Percentiles rank a stretch among this genome's conserved stretches.
Conservation (phyloP, 2,113 vertebrate genomes). For the Entomyzon cyanotis region DNA sequence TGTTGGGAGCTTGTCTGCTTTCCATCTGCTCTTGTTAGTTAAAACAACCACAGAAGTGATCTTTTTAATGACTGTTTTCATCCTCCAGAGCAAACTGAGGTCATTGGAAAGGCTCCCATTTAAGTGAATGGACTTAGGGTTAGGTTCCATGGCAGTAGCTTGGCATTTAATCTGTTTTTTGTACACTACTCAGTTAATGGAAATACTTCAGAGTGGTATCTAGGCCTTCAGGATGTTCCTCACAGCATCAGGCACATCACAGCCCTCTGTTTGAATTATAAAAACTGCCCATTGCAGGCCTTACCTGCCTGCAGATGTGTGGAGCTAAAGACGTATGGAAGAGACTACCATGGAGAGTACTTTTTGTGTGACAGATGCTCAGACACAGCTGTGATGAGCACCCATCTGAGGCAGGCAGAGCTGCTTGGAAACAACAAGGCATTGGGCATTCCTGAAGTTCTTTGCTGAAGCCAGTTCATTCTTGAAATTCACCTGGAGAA, state of each 20-base stretch:
- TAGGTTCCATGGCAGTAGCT: not conserved
- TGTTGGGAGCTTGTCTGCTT: not conserved
- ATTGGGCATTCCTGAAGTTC: not conserved
- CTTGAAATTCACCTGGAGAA: not conserved
- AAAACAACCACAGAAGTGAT: not conserved
- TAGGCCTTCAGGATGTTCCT: not conserved
- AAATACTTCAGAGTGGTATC: not conserved
- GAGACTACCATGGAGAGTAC: not conserved
- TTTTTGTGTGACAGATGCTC: not conserved
- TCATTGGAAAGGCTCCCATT: not conserved
- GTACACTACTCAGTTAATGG: accelerated
- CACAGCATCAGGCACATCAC: not conserved
- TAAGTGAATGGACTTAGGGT: not conserved
- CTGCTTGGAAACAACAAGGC: not conserved
- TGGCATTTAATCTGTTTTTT: not conserved
- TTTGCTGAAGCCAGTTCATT: not conserved
- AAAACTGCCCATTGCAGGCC: not conserved
- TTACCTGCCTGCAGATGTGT: not conserved
- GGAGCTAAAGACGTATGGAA: not conserved
- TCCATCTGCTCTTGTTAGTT: not conserved
- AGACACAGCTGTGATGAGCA: not conserved
- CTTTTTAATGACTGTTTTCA: not conserved
- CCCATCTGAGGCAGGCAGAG: not conserved
- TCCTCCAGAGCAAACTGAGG: not conserved
- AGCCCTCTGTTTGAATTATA: not conserved